phyloP scores from a whole-genome alignment of 2,888 invertebrate genomes.

The Hirtodrosophila histrioides region DNA sequence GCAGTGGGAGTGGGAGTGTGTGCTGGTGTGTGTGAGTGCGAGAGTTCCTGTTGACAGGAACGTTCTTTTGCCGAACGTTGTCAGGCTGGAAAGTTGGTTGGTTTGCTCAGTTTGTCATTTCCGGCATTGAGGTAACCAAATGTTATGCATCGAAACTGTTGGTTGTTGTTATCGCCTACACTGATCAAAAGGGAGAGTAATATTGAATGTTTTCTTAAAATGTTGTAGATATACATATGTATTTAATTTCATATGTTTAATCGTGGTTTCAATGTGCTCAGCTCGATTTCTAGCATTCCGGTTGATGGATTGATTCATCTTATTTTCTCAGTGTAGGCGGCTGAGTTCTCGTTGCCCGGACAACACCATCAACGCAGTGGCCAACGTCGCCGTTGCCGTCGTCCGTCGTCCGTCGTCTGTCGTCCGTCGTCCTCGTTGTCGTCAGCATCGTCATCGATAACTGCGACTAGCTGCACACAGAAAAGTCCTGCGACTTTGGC shows the following conservation, averaged over 20 bases:
- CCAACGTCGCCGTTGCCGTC: constrained; percentile 17
- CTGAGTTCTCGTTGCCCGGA: neutral
- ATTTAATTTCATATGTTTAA: too few species aligned
- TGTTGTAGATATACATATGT: too few species aligned
- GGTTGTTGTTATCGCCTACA: constrained; percentile 27
- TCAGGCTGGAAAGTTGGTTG: constrained; percentile 47
- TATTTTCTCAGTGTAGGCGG: too few species aligned
- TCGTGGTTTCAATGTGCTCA: too few species aligned
- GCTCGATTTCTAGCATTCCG: too few species aligned
- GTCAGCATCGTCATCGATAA: constrained; percentile 69
- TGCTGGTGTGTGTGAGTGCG: neutral
- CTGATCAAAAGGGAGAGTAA: too few species aligned
- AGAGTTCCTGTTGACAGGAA: constrained; percentile 23
- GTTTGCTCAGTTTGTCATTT: constrained; percentile 68
- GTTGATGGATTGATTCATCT: too few species aligned
- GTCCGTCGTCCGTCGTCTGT: constrained; percentile 20
- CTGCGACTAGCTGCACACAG: constrained; percentile 38
- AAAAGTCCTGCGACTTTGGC: constrained; percentile 64
- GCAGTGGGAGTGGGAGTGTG: neutral
- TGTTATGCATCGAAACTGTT: constrained; percentile 71
- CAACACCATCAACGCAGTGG: constrained; percentile 19
- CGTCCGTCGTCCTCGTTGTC: constrained; percentile 40
- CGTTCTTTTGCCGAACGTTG: constrained; percentile 37
- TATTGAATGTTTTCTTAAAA: too few species aligned
- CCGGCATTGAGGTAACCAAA: constrained; percentile 76